phyloP scores from a whole-genome alignment of 2,797 vertebrate genomes.

The Holocentrus rufus region DNA sequence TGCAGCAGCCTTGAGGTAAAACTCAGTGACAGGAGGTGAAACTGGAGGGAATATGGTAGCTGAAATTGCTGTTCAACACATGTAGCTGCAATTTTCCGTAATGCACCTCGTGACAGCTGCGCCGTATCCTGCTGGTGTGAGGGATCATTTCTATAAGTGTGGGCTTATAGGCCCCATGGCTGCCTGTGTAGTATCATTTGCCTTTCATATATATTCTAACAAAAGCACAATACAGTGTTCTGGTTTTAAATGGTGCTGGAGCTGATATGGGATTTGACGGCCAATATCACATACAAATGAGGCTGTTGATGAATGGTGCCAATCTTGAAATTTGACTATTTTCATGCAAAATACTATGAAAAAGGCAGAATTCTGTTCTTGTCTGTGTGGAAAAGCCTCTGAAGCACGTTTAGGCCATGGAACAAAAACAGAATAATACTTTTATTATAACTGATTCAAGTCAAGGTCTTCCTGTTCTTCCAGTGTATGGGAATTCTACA shows the following conservation, averaged over 20 bases:
- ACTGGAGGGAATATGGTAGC: background rate
- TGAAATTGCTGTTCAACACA: slow-evolving; percentile 7
- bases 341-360: no score
- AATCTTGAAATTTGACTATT: no score
- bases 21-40: background rate
- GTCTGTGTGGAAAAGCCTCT: no score
- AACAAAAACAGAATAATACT: no score
- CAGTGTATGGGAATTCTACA: no score
- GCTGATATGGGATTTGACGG: no score
- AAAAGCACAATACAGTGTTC: background rate
- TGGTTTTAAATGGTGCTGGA: background rate
- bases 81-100: slow-evolving; percentile 12
- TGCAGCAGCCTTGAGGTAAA: background rate
- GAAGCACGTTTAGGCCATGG: no score
- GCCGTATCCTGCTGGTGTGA: background rate
- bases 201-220: background rate
- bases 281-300: no score
- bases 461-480: no score
- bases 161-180: background rate
- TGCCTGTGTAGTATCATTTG: background rate
- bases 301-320: no score
- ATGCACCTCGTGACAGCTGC: background rate
- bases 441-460: no score
- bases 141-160: background rate
- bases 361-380: no score